A percentile compares a stretch with the other conserved stretches of the same genome.
These are phyloP conservation scores for Choreutis nemorana DNA, from an alignment of 2,888 invertebrate species.

Conservation along the genomic window DNA sequence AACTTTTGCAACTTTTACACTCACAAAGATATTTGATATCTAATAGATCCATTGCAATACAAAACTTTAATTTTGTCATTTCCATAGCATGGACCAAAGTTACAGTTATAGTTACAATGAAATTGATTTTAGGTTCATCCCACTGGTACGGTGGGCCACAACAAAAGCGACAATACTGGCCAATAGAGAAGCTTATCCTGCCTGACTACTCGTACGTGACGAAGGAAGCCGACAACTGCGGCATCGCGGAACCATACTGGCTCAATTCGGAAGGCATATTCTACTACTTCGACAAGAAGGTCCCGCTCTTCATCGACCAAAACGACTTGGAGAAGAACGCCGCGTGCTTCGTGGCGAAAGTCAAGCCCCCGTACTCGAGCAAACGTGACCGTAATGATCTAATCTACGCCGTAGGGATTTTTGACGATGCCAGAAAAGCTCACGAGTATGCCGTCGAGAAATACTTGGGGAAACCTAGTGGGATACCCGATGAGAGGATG, in stretches of 20 bases:
- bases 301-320: slow-evolving; percentile 73
- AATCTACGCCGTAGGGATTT: slow-evolving; percentile 69
- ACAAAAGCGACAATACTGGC: slow-evolving; percentile 68
- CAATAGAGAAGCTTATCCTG: slow-evolving; percentile 60
- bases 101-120: too few species aligned
- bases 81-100: too few species aligned
- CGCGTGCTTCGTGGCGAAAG: slow-evolving; percentile 59
- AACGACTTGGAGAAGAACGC: slow-evolving; percentile 53
- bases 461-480: slow-evolving; percentile 65
- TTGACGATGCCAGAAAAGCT: slow-evolving; percentile 60
- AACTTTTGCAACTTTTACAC: too few species aligned
- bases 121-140: too few species aligned
- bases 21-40: too few species aligned
- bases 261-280: slow-evolving; percentile 72
- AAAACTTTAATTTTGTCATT: too few species aligned
- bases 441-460: slow-evolving; percentile 68
- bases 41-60: too few species aligned
- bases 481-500: slow-evolving; percentile 63
- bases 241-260: slow-evolving; percentile 71
- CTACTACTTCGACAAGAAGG: slow-evolving; percentile 67
- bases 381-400: slow-evolving; percentile 45
- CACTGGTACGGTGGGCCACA: slow-evolving; percentile 74
- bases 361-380: slow-evolving; percentile 50
- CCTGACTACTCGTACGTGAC: slow-evolving; percentile 64
- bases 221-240: slow-evolving; percentile 65